Base-by-base conservation (phyloP, 2,113 vertebrate species). In the Tyrannus savana region DNA sequence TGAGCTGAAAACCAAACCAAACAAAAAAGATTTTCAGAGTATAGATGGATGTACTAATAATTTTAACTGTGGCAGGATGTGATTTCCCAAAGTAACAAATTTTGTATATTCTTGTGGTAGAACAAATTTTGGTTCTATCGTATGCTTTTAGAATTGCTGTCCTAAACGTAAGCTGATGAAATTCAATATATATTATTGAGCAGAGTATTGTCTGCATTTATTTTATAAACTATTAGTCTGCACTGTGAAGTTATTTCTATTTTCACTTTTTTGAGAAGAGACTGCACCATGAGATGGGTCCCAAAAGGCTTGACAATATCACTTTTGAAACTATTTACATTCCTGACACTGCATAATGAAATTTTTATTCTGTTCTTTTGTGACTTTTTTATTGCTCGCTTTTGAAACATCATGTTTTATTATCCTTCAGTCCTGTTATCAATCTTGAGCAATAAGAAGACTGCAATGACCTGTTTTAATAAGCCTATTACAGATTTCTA, bases 351-450 rank as follows among this genome's bases (percentile, higher is more conserved):
- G 12, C 52, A 82, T 95, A 87, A 91, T 97, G 97, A 96, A 50
- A 92, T 92, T 97, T 94, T 98, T 96, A 97, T 95, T 95, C 72
- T 93, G 44, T 93, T 97, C 84, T 97, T 97, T 78, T 92, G 74
- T 94, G 91, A 53, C 88, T 95, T 97, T 83, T 97, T 97, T 97
- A 98, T 95, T 95, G 94, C 72, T 90, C 92, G 71, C 77, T 95
- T 97, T 96, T 87, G 87, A 97, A 97, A 81, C 85, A 89, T 94
- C n/a, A 59, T 75, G 90, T 93, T 98, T 97, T 96, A 97, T 90
- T 96, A 71, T 91, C 83, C 95, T 95, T 80, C 75, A 81, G 46
- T 95, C 90, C 96, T 94, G 79, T 94, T 98, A 94, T 96, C 96
- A 96, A 93, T 95, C 91, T 42, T 93, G 92, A 97, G 86, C 91